A percentile compares a stretch with the other conserved stretches of the same genome.
phyloP scores from a whole-genome alignment of 2,888 invertebrate species.

The Vanessa cardui region DNA sequence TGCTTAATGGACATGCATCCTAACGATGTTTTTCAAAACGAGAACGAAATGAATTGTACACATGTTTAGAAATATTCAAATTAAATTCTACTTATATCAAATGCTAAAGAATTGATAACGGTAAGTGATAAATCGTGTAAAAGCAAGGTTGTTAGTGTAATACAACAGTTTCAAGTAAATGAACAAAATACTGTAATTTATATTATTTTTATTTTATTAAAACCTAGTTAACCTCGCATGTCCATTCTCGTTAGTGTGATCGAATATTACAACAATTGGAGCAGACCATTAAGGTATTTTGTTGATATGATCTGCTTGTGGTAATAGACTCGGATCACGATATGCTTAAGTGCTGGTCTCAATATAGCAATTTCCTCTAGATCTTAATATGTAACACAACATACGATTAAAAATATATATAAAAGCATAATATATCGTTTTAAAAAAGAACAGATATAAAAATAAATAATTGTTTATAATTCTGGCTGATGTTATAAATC shows the following conservation, averaged over 20 bases:
- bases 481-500: too few relatives aligned
- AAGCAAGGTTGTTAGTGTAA: not conserved
- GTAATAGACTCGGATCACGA: constrained; percentile 54
- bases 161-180: not conserved
- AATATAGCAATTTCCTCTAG: constrained; percentile 30
- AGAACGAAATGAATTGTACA: too few relatives aligned
- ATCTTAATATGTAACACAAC: constrained; percentile 13
- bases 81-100: too few relatives aligned
- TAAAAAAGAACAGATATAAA: too few relatives aligned
- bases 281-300: constrained; percentile 62
- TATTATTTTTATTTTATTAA: constrained; percentile 33
- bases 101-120: too few relatives aligned
- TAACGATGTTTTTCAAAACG: too few relatives aligned
- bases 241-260: constrained; percentile 49
- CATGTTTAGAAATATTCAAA: too few relatives aligned
- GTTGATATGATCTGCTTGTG: constrained; percentile 60
- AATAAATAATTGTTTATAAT: too few relatives aligned
- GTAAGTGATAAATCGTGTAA: too few relatives aligned
- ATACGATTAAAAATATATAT: not conserved
- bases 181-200: constrained; percentile 33
- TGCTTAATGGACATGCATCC: too few relatives aligned
- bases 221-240: constrained; percentile 50
- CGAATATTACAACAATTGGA: constrained; percentile 59
- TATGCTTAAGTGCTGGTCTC: constrained; percentile 25
- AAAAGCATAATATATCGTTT: too few relatives aligned